phyloP scores from a whole-genome alignment of 2,113 vertebrate species.

The Epinephelus moara region DNA sequence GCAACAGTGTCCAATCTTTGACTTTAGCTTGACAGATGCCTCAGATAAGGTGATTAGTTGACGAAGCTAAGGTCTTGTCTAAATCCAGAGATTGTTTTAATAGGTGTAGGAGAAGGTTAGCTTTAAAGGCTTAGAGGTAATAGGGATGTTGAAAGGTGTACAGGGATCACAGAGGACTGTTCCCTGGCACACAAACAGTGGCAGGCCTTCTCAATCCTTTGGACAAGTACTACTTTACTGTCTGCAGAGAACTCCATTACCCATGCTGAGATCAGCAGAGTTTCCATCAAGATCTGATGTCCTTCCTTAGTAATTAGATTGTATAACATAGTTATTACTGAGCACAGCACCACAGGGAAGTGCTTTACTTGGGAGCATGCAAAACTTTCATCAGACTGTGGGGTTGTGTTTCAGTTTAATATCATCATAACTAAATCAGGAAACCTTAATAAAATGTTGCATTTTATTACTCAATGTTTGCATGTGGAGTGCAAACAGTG shows the following conservation, averaged over 20 bases:
- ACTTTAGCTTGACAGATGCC: constrained; percentile 58
- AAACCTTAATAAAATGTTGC: neutral
- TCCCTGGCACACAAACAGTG: constrained; percentile 51
- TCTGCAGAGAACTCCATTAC: constrained; percentile 64
- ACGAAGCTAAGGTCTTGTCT: constrained; percentile 46
- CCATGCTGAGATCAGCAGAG: constrained; percentile 73
- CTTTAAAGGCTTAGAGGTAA: constrained; percentile 72
- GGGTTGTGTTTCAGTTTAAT: constrained; percentile 4
- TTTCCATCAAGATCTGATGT: constrained; percentile 68
- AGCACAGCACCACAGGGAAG: constrained; percentile 50
- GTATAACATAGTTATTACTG: constrained; percentile 64
- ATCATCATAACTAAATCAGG: constrained; percentile 2
- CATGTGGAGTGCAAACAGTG: constrained; percentile 10
- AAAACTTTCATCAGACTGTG: constrained; percentile 20
- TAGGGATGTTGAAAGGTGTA: constrained; percentile 70
- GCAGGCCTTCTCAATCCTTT: constrained; percentile 43
- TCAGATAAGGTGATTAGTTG: constrained; percentile 70
- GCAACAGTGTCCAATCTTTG: constrained; percentile 29
- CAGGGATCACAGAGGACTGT: constrained; percentile 55
- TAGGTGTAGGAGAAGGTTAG: constrained; percentile 69
- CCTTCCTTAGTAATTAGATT: constrained; percentile 63
- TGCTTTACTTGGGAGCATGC: constrained; percentile 24
- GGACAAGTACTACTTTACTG: constrained; percentile 68
- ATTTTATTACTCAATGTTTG: neutral
- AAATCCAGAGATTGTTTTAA: constrained; percentile 78